Evolutionary conservation across 2,797 vertebrate genomes (phyloP).

Genomic region (Epinephelus coioides): DNA sequence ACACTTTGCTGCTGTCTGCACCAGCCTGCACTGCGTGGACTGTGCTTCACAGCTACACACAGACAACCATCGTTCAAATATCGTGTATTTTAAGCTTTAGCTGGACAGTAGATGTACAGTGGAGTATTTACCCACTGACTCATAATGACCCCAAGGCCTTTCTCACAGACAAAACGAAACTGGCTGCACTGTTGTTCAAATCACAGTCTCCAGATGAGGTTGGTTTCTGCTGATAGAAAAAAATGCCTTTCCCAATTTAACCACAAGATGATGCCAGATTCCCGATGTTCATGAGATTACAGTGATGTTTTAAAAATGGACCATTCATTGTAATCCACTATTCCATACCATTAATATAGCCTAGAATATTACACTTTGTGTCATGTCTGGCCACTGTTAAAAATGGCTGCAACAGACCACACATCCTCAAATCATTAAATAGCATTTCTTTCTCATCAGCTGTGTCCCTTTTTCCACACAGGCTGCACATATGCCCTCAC

Average conservation of each 20-base stretch:
- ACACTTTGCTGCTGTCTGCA: not conserved
- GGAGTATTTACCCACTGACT: not conserved
- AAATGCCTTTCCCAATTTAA: constrained; percentile 25
- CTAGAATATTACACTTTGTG: not conserved
- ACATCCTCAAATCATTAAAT: not conserved
- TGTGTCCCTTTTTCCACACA: not conserved
- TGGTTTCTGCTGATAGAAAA: not conserved
- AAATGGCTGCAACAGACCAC: constrained; percentile 13
- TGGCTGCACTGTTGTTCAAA: no score
- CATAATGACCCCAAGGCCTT: not conserved
- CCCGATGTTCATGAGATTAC: not conserved
- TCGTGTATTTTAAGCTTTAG: not conserved
- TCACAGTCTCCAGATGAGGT: not conserved
- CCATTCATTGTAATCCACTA: not conserved
- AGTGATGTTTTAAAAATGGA: not conserved
- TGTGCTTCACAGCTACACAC: not conserved
- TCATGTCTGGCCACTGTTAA: not conserved
- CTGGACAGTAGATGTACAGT: not conserved
- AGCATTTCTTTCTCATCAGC: not conserved
- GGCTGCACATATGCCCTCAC: not conserved
- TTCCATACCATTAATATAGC: not conserved
- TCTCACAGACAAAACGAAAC: not conserved
- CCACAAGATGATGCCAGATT: constrained; percentile 67
- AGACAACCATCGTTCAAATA: not conserved
- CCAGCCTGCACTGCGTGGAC: not conserved